phyloP scores from a whole-genome alignment of 2,888 invertebrate genomes.

The Osmoderma eremita region DNA sequence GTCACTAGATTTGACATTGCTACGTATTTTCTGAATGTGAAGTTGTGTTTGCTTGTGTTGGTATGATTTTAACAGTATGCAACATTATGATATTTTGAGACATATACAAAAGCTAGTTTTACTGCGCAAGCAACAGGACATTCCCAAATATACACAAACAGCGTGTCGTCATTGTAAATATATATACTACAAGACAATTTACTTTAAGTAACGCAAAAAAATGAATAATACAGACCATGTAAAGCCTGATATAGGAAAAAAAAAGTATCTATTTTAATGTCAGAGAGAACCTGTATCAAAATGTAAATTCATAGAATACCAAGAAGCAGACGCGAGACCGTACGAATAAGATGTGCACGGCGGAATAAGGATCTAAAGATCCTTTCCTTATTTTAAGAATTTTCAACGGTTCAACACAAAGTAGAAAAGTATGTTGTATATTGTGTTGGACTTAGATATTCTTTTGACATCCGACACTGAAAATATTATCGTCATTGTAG shows the following conservation, averaged over 20 bases:
- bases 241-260: conserved; percentile 28
- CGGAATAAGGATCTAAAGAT: conserved; percentile 12
- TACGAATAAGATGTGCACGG: neutral
- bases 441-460: conserved; percentile 59
- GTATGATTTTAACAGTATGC: too few relatives aligned
- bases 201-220: conserved; percentile 4
- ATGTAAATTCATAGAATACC: conserved; percentile 43
- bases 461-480: conserved; percentile 51
- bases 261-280: conserved; percentile 35
- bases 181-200: conserved; percentile 19
- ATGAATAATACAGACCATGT: conserved; percentile 26
- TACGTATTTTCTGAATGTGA: too few relatives aligned
- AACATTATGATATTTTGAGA: too few relatives aligned
- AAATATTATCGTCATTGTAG: conserved; percentile 49
- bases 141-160: neutral
- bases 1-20: too few relatives aligned
- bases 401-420: conserved; percentile 43
- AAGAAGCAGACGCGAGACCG: conserved; percentile 27
- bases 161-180: neutral
- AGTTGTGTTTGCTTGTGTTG: too few relatives aligned
- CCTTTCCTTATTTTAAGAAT: conserved; percentile 21
- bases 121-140: neutral
- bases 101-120: neutral
- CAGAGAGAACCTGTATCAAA: conserved; percentile 29
- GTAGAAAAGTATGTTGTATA: conserved; percentile 60